Evolutionary conservation across 30 jellyfish, hydroid and myxozoan species (phyloP), one percentile per base, ranked within the genome.

Genomic region (Aurelia coerulea): DNA sequence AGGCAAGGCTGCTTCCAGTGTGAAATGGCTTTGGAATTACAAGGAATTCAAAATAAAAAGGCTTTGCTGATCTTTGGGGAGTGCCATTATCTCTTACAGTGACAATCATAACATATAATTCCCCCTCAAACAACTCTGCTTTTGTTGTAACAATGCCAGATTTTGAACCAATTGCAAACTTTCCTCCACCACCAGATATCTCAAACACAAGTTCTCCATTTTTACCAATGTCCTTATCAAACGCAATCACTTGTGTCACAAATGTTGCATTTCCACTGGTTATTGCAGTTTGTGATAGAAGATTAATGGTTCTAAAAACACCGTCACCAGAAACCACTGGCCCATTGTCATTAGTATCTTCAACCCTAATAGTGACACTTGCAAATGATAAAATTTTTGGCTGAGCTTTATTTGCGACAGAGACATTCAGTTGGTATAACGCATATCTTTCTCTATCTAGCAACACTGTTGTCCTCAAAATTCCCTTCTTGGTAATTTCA

Each of bases 331-430:
- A 42, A 52, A 73, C 68, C 17, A 34, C 74, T 8, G 99, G 99
- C 34, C 73, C 89, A 84, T 90, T 74, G 73, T 95, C 99, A 90
- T 95, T 95, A 33, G 59, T 78, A 84, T 95, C 99, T 18, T 75
- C 78, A 17, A 95, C 98, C 17, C 80, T 59, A 14, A 95, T 70
- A 32, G 68, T 14, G 16, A 90, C 96, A 42, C 90, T 83, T 56
- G 90, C 91, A 53, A 80, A 75, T 12, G 97, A 63, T 37, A 90
- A 83, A 35, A 34, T n/a, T 8, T 88, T 69, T 42, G 96, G 80
- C 19, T 14, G 49, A 5, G 70, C 17, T 10, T 53, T 71, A n/a
- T 67, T 87, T 35, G 80, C 60, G 3, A 88, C 96, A 39, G 90
- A 75, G 15, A 88, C 75, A 80, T 88, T 88, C 67, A 88, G 74